phyloP scores from a whole-genome alignment of 1,140 invertebrate species.

The Papilio helenus region DNA sequence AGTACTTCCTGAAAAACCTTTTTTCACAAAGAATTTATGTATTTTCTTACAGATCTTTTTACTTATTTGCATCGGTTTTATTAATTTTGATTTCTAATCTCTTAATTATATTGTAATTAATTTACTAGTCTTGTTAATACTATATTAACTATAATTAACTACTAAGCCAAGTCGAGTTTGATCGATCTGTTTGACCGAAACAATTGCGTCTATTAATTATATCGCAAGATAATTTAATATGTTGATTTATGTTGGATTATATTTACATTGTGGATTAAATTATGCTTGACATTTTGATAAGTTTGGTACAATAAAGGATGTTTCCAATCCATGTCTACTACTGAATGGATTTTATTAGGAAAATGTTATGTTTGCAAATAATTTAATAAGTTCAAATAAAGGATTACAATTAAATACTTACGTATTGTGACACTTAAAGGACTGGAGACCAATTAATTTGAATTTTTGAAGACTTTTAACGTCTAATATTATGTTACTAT shows the following conservation, averaged over 20 bases:
- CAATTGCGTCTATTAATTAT: background rate
- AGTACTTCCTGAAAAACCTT: too few relatives aligned
- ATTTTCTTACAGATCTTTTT: too few relatives aligned
- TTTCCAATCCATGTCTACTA: too few relatives aligned
- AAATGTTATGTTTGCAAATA: too few relatives aligned
- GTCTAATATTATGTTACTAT: background rate
- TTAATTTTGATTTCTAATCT: background rate
- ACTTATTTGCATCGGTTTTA: too few relatives aligned
- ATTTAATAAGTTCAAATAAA: too few relatives aligned
- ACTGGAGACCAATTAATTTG: too few relatives aligned
- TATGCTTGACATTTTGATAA: background rate
- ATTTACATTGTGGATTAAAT: background rate
- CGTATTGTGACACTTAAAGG: too few relatives aligned
- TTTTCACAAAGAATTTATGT: too few relatives aligned
- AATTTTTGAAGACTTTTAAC: too few relatives aligned
- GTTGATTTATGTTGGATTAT: background rate
- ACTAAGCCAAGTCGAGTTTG: background rate
- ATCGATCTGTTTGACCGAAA: background rate
- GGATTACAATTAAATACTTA: too few relatives aligned
- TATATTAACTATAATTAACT: background rate
- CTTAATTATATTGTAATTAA: background rate
- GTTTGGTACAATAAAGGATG: background rate
- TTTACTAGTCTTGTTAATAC: background rate
- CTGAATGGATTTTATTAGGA: too few relatives aligned
- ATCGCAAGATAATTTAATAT: background rate